These are phyloP conservation scores for Lathronympha strigana DNA, from an alignment of 2,888 invertebrate genomes.

Conservation along the genomic window DNA sequence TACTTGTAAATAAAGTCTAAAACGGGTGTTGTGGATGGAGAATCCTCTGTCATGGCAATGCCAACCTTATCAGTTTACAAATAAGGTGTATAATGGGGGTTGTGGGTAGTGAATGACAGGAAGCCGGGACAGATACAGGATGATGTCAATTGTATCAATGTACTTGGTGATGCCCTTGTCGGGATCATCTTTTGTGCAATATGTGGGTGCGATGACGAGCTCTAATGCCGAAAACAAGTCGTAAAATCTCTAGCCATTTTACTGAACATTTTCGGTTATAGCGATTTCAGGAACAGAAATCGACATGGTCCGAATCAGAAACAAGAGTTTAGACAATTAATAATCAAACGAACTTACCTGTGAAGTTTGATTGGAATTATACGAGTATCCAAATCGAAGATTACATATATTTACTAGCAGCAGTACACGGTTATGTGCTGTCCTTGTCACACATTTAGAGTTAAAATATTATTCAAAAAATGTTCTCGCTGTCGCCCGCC, in stretches of 20 bases:
- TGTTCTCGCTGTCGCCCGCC: no score
- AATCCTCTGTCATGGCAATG: not conserved
- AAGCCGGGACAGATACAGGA: constrained; percentile 63
- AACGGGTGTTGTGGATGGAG: not conserved
- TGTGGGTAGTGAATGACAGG: constrained; percentile 60
- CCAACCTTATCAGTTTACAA: not conserved
- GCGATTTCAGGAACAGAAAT: no score
- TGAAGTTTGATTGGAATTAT: no score
- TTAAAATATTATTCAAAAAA: no score
- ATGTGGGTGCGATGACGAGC: constrained; percentile 31
- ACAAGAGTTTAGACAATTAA: no score
- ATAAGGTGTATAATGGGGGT: not conserved
- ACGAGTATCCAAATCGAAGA: no score
- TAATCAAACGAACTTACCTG: no score
- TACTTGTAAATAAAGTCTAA: constrained; percentile 45
- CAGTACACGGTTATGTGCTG: no score
- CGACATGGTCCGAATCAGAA: no score
- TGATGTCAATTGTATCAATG: constrained; percentile 69
- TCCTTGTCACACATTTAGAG: no score
- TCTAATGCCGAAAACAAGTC: constrained; percentile 1
- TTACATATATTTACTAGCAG: no score
- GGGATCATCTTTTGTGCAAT: constrained; percentile 66
- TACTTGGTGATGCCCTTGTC: constrained; percentile 64
- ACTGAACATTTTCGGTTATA: no score
- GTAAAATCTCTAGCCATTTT: not conserved